phyloP scores from a whole-genome alignment of 2,113 vertebrate species.

The Labeo rohita region DNA sequence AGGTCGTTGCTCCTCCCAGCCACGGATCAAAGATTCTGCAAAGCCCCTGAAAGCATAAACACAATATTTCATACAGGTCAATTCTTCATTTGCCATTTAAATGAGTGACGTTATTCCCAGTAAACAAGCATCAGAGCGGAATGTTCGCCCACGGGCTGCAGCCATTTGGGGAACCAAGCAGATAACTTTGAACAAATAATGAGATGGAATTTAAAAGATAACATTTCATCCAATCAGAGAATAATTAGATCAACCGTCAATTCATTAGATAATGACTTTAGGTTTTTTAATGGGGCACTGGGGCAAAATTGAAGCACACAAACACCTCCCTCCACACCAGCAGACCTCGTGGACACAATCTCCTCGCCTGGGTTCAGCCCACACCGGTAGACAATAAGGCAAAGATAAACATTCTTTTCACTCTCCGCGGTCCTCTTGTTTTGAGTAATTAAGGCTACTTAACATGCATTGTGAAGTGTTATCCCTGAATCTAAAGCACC shows the following conservation, averaged over 20 bases:
- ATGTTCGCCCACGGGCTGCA: constrained; percentile 11
- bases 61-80: constrained; percentile 28
- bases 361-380: constrained; percentile 45
- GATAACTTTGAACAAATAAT: constrained; percentile 47
- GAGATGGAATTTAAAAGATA: constrained; percentile 50
- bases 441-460: constrained; percentile 72
- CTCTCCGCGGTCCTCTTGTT: constrained; percentile 68
- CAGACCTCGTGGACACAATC: constrained; percentile 55
- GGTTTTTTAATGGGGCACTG: constrained; percentile 64
- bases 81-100: constrained; percentile 31
- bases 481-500: constrained; percentile 70
- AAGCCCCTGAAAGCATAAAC: not conserved
- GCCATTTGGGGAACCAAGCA: constrained; percentile 24
- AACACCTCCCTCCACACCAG: constrained; percentile 2
- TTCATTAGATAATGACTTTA: constrained; percentile 66
- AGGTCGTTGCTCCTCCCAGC: not conserved
- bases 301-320: constrained; percentile 30
- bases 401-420: constrained; percentile 69
- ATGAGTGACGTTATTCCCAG: constrained; percentile 6
- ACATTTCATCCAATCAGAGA: constrained; percentile 70
- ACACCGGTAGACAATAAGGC: constrained; percentile 52
- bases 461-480: constrained; percentile 64
- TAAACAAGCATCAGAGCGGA: constrained; percentile 20
- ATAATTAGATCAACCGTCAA: constrained; percentile 75
- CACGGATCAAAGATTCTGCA: constrained; percentile 18